phyloP scores from a whole-genome alignment of 2,888 invertebrate species.

The Apantesis nais region DNA sequence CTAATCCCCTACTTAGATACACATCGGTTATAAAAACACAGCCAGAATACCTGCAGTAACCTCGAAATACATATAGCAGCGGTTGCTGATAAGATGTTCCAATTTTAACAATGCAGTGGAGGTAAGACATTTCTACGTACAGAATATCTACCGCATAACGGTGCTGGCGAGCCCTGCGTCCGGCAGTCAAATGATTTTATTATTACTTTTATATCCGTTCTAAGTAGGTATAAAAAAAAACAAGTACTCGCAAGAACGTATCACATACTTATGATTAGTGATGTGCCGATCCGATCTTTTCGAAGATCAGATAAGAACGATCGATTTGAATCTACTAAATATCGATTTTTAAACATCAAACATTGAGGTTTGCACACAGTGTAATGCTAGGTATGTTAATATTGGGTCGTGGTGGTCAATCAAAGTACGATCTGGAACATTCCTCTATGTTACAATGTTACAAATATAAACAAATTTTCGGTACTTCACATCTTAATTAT shows the following conservation, averaged over 20 bases:
- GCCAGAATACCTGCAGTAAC: background rate
- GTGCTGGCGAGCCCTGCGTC: background rate
- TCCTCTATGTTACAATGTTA: no score
- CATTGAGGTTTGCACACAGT: no score
- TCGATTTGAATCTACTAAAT: no score
- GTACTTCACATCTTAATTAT: no score
- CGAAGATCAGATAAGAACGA: no score
- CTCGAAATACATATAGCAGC: background rate
- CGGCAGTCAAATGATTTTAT: background rate
- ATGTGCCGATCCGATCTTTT: no score
- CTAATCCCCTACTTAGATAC: background rate
- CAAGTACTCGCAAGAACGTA: background rate
- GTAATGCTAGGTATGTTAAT: no score
- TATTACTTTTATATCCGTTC: conserved; percentile 2
- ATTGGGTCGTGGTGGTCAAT: no score
- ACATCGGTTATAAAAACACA: background rate
- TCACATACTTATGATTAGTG: background rate
- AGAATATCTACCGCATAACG: background rate
- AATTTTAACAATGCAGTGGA: background rate
- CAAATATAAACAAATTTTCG: no score
- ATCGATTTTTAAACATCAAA: no score
- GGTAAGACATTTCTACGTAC: background rate
- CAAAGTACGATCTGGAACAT: no score
- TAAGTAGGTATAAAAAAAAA: background rate
- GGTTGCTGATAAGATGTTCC: background rate